A percentile compares a stretch with the other conserved stretches of the same genome.
Evolutionary conservation across 2,113 vertebrate genomes (phyloP).

Genomic region (Geothlypis trichas): DNA sequence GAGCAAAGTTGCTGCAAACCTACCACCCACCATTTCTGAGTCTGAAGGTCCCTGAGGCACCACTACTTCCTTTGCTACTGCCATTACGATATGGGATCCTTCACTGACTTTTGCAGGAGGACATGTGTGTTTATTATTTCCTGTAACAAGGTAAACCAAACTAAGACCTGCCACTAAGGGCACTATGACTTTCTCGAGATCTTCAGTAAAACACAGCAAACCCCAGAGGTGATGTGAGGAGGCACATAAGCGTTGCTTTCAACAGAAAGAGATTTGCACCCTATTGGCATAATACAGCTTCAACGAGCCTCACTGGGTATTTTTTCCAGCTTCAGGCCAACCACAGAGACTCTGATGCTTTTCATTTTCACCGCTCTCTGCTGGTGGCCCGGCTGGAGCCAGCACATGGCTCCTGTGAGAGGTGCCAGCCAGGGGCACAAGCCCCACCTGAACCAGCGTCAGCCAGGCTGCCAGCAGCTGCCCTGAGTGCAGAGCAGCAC

Average conservation of each 20-base stretch:
- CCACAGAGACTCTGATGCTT: background rate
- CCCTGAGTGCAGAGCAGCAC: background rate
- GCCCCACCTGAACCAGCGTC: background rate
- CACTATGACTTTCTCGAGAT: background rate
- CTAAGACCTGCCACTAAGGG: background rate
- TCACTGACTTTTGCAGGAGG: background rate
- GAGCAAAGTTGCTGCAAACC: background rate
- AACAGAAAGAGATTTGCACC: background rate
- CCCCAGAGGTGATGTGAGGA: background rate
- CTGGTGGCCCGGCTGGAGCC: background rate
- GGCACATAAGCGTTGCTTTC: background rate
- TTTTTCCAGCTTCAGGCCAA: background rate
- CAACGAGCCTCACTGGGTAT: background rate
- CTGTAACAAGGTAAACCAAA: background rate
- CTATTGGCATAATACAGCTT: background rate
- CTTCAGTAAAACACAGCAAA: background rate
- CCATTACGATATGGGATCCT: background rate
- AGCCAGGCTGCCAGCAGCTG: background rate
- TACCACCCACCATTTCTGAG: background rate
- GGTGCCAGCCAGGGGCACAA: background rate
- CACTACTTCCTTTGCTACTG: background rate
- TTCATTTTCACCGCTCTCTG: background rate
- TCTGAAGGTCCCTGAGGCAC: background rate
- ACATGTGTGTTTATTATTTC: background rate
- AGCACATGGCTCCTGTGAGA: accelerated